phyloP scores from a whole-genome alignment of 2,888 invertebrate genomes.

The Drosophila paranaensis region DNA sequence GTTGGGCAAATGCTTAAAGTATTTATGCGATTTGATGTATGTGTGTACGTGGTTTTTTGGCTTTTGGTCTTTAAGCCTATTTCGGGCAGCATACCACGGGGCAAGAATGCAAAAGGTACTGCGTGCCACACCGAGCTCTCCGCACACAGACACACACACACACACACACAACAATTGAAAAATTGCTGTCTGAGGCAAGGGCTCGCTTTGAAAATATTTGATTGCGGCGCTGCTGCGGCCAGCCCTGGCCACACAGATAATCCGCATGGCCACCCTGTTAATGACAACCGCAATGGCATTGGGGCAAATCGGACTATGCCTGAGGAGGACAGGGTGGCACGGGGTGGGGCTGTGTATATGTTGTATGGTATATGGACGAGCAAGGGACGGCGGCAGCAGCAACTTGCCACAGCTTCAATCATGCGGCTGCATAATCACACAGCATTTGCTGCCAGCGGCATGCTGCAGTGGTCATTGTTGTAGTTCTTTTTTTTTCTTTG shows the following conservation, averaged over 20 bases:
- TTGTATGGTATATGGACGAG: not conserved
- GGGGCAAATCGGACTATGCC: constrained; percentile 2
- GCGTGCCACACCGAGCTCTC: not conserved
- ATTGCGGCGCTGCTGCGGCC: constrained; percentile 42
- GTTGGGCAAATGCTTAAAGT: not conserved
- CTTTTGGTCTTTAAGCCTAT: constrained; percentile 6
- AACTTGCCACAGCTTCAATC: constrained; percentile 54
- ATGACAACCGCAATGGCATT: constrained; percentile 47
- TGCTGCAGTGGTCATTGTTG: constrained; percentile 54
- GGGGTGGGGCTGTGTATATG: not conserved
- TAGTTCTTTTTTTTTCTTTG: not conserved
- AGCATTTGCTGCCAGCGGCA: constrained; percentile 40
- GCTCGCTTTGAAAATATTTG: constrained; percentile 36
- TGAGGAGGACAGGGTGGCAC: not conserved
- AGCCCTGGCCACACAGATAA: constrained; percentile 39
- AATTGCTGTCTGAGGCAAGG: constrained; percentile 34
- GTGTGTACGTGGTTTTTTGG: not conserved
- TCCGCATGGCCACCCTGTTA: constrained; percentile 52
- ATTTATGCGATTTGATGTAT: not conserved
- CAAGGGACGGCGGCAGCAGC: constrained; percentile 14
- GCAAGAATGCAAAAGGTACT: constrained; percentile 2
- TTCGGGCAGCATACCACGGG: not conserved
- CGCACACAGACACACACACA: constrained; percentile 21
- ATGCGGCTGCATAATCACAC: constrained; percentile 59
- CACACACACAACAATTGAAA: constrained; percentile 33